Conservation (phyloP, 2,113 vertebrate genomes). For the Xenopus borealis region DNA sequence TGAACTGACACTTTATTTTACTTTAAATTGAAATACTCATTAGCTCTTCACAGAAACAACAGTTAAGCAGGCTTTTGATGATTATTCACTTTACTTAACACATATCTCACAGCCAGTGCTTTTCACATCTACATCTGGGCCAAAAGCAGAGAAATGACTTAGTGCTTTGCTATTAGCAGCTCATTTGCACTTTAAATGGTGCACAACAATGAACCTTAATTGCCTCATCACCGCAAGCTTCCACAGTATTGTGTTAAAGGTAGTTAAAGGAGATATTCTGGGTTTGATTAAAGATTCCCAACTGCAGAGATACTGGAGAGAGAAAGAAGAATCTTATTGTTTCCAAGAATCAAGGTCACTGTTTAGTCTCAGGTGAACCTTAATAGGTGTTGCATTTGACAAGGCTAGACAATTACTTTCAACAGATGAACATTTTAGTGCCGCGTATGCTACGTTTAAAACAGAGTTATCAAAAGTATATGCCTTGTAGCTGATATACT, state of each 20-base stretch:
- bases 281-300: constrained; percentile 38
- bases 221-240: constrained; percentile 46
- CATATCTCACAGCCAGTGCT: constrained; percentile 28
- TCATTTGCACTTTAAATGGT: constrained; percentile 49
- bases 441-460: too few species aligned
- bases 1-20: not conserved
- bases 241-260: constrained; percentile 43
- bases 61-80: constrained; percentile 8
- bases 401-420: too few species aligned
- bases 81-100: constrained; percentile 39
- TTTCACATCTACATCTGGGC: constrained; percentile 24
- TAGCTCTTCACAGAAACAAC: constrained; percentile 15
- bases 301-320: constrained; percentile 1
- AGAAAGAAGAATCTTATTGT: constrained; percentile 1
- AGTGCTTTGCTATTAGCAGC: constrained; percentile 30
- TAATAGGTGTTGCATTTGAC: too few species aligned
- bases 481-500: too few species aligned
- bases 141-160: constrained; percentile 24
- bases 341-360: constrained; percentile 14
- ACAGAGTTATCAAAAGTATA: too few species aligned
- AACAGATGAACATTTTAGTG: too few species aligned
- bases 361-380: constrained; percentile 2
- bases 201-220: constrained; percentile 51
- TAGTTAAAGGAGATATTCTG: constrained; percentile 31
- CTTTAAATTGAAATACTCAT: constrained; percentile 8